A percentile compares a stretch with the other conserved stretches of the same genome.
phyloP scores from a whole-genome alignment of 2,113 vertebrate species.

The Mustelus asterias region DNA sequence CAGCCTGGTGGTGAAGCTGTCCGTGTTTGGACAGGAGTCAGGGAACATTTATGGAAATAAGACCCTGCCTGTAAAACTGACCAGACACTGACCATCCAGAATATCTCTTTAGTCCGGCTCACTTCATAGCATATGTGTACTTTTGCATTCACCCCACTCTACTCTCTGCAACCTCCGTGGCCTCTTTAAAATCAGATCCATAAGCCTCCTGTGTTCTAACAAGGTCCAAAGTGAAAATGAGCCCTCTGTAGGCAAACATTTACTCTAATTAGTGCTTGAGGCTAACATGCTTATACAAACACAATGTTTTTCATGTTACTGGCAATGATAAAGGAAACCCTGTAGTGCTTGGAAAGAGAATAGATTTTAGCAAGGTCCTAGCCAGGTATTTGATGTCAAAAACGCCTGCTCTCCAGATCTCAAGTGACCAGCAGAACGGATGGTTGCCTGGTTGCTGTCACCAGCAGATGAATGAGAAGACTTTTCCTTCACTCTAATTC shows the following conservation, averaged over 20 bases:
- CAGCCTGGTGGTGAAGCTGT: neutral
- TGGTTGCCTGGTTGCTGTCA: slow-evolving; percentile 9
- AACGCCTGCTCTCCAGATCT: slow-evolving; percentile 8
- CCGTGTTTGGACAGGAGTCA: neutral
- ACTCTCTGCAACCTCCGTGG: neutral
- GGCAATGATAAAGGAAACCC: neutral
- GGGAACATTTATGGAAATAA: neutral
- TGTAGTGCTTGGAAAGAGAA: neutral
- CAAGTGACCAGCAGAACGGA: neutral
- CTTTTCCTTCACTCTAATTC: neutral
- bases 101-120: neutral
- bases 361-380: neutral
- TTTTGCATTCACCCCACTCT: neutral
- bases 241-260: neutral
- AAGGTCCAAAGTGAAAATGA: neutral
- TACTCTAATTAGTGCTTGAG: neutral
- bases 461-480: neutral
- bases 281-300: neutral
- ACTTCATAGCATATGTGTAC: neutral
- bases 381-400: slow-evolving; percentile 14
- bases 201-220: neutral
- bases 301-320: neutral
- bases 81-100: neutral
- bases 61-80: neutral
- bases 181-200: neutral